Evolutionary conservation across 2,113 vertebrate genomes (phyloP).

Genomic region (Rissa tridactyla): DNA sequence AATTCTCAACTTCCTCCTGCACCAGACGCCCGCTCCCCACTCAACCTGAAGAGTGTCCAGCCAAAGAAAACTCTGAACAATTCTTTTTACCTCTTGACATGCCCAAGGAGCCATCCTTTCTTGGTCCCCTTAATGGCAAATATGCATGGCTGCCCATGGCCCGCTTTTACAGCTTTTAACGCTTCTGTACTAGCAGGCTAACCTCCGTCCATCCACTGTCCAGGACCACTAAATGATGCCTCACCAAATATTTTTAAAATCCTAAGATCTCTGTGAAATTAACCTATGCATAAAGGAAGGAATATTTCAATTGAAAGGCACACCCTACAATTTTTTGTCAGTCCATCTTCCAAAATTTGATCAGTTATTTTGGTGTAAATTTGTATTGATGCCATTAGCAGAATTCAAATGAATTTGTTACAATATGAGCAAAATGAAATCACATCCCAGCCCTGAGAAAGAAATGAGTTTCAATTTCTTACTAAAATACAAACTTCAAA

Average conservation of each 20-base stretch:
- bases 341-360: neutral
- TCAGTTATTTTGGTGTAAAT: neutral
- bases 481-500: neutral
- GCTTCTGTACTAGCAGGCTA: neutral
- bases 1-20: neutral
- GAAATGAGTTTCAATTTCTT: neutral
- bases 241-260: neutral
- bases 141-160: rapidly evolving
- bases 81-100: neutral
- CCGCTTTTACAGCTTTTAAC: neutral
- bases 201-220: neutral
- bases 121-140: neutral
- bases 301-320: neutral
- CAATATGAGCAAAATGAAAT: neutral
- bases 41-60: neutral
- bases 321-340: neutral
- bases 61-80: neutral
- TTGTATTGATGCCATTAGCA: neutral
- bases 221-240: neutral
- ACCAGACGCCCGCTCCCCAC: neutral
- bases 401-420: neutral
- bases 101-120: neutral
- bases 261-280: neutral
- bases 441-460: neutral
- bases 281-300: neutral